phyloP scores from a whole-genome alignment of 2,113 vertebrate genomes.

The Microcebus jonahi region DNA sequence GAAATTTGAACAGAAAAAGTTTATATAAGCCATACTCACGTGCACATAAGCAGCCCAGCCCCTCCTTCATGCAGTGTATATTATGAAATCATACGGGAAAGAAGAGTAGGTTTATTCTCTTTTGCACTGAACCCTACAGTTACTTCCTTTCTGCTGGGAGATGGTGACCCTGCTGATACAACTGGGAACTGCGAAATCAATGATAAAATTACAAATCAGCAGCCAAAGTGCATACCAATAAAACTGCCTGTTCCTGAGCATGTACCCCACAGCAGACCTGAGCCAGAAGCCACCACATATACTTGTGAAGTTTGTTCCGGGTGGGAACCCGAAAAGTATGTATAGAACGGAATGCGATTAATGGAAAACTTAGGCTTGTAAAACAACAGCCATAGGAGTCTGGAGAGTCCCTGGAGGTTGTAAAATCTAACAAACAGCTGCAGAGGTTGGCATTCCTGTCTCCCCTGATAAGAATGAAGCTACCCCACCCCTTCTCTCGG shows the following conservation, averaged over 20 bases:
- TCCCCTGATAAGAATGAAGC: no score
- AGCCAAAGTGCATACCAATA: not conserved
- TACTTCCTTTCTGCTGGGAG: not conserved
- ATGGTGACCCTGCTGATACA: not conserved
- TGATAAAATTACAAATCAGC: not conserved
- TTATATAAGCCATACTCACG: not conserved
- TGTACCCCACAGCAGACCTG: not conserved
- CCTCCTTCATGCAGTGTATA: not conserved
- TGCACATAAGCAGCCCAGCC: not conserved
- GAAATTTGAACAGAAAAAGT: slow-evolving; percentile 1
- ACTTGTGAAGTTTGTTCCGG: no score
- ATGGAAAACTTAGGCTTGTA: no score
- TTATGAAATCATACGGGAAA: not conserved
- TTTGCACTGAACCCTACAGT: not conserved
- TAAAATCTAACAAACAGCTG: no score
- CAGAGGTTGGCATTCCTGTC: no score
- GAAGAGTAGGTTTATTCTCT: not conserved
- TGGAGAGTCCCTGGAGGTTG: no score
- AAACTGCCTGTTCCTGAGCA: not conserved
- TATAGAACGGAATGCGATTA: no score
- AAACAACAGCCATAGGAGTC: no score
- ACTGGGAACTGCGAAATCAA: not conserved
- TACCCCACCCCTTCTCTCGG: no score
- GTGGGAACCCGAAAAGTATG: no score
- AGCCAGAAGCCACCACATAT: not conserved